A percentile compares a stretch with the other conserved stretches of the same genome.
phyloP scores from a whole-genome alignment of 1,140 invertebrate species.

The Dendrolimus kikuchii region DNA sequence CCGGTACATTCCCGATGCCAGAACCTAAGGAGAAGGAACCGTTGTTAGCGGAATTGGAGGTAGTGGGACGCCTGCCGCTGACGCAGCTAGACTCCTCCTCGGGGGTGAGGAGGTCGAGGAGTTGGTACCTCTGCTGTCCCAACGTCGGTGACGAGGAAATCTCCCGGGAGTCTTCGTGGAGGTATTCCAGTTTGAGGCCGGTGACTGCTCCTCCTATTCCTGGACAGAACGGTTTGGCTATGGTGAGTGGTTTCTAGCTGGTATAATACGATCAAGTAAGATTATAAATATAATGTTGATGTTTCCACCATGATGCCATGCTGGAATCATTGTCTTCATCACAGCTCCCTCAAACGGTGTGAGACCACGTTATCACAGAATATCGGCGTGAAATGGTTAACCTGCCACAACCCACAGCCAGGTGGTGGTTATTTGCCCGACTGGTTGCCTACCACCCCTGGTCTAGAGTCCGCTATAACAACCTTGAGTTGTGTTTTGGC shows the following conservation, averaged over 20 bases:
- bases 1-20: slow-evolving; percentile 66
- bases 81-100: slow-evolving; percentile 35
- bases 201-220: slow-evolving; percentile 48
- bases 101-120: slow-evolving; percentile 52
- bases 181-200: slow-evolving; percentile 54
- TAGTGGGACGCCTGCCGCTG: slow-evolving; percentile 46
- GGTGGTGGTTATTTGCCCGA: too few species aligned
- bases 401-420: too few species aligned
- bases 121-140: slow-evolving; percentile 68
- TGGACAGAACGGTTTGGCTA: slow-evolving; percentile 31
- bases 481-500: too few species aligned
- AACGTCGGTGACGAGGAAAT: slow-evolving; percentile 58
- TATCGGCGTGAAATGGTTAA: too few species aligned
- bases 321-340: too few species aligned
- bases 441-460: too few species aligned
- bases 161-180: slow-evolving; percentile 53
- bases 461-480: too few species aligned
- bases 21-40: slow-evolving; percentile 62
- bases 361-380: too few species aligned
- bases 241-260: slow-evolving; percentile 20
- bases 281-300: neutral
- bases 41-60: slow-evolving; percentile 52
- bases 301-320: too few species aligned
- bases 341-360: too few species aligned
- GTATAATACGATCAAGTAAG: neutral